These are phyloP conservation scores for Poecile atricapillus DNA, from an alignment of 2,113 vertebrate genomes.

Conservation along the genomic window DNA sequence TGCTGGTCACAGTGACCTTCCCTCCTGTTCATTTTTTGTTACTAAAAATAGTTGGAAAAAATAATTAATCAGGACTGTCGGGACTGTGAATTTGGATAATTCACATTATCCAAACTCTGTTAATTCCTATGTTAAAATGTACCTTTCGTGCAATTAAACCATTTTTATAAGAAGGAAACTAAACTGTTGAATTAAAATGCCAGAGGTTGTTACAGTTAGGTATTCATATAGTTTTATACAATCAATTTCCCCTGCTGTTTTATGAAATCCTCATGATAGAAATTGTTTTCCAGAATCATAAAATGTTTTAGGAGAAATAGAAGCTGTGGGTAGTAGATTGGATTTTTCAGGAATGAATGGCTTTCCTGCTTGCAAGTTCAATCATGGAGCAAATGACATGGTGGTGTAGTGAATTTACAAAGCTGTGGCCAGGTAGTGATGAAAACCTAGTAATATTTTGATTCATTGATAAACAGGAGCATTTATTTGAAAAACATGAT, in stretches of 20 bases:
- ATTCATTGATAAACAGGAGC: not conserved
- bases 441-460: not conserved
- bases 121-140: not conserved
- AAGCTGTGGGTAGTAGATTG: not conserved
- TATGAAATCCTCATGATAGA: not conserved
- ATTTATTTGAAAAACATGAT: not conserved
- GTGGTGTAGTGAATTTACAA: not conserved
- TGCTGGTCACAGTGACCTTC: not conserved
- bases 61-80: not conserved
- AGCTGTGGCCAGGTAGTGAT: not conserved
- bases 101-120: not conserved
- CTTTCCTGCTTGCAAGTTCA: not conserved
- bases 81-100: not conserved
- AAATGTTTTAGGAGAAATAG: not conserved
- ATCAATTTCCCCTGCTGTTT: not conserved
- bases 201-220: not conserved
- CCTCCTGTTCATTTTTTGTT: constrained; percentile 18
- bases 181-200: constrained; percentile 7
- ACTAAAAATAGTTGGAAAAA: not conserved
- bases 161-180: not conserved
- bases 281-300: not conserved
- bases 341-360: not conserved
- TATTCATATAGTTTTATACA: not conserved
- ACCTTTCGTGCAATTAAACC: not conserved
- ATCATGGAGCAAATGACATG: accelerated